These are phyloP conservation scores for Opisthocomus hoazin DNA, from an alignment of 2,113 vertebrate genomes.

Conservation along the genomic window DNA sequence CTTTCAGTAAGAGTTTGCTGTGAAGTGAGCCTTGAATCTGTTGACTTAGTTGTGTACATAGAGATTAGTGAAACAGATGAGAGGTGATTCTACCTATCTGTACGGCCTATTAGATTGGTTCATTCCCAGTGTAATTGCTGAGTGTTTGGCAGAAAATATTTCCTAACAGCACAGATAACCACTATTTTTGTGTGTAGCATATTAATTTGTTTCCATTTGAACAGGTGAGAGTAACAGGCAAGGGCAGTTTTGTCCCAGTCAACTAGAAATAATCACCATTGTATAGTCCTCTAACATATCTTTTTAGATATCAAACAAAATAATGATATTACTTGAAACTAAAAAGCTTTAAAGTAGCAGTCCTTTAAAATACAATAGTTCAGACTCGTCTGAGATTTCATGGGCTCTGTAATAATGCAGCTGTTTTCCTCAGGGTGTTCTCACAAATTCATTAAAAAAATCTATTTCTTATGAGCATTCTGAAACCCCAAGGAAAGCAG, in stretches of 20 bases:
- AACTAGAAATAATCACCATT: background rate
- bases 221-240: background rate
- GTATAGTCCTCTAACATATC: background rate
- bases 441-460: slow-evolving; percentile 71
- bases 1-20: background rate
- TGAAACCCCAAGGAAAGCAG: slow-evolving; percentile 73
- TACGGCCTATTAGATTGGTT: background rate
- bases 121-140: background rate
- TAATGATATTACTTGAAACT: background rate
- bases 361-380: slow-evolving; percentile 73
- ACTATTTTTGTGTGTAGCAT: background rate
- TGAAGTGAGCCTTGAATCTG: background rate
- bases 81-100: background rate
- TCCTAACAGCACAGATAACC: background rate
- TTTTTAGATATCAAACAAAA: slow-evolving; percentile 4
- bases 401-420: slow-evolving; percentile 73
- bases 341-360: slow-evolving; percentile 48
- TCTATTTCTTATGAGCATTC: slow-evolving; percentile 67
- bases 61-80: background rate
- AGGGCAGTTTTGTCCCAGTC: background rate
- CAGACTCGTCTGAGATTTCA: slow-evolving; percentile 70
- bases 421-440: slow-evolving; percentile 77
- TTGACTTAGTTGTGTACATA: background rate
- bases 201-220: background rate
- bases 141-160: background rate